Percentiles rank a stretch among this genome's conserved stretches.
Conservation (phyloP, 2,888 invertebrate genomes). For the Bursaphelenchus okinawaensis region DNA sequence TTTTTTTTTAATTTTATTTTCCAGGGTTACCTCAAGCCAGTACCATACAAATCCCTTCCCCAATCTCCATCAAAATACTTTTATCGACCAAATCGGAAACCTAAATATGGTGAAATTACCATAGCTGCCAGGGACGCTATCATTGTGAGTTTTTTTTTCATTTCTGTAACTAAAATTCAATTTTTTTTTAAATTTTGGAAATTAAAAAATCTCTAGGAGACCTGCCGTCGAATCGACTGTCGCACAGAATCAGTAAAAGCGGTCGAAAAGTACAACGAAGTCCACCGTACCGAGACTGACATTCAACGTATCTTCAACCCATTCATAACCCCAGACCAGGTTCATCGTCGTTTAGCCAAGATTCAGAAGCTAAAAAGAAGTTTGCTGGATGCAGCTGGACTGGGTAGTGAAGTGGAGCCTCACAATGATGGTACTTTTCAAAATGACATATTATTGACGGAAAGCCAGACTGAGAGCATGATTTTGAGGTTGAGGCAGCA, state of each 20-base stretch:
- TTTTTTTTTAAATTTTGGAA: background rate
- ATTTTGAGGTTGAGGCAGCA: slow-evolving; percentile 37
- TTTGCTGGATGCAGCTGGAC: slow-evolving; percentile 43
- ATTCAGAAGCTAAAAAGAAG: slow-evolving; percentile 44
- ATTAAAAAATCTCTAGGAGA: slow-evolving; percentile 13
- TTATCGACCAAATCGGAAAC: background rate
- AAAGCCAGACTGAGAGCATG: slow-evolving; percentile 43
- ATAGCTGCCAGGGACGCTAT: slow-evolving; percentile 18
- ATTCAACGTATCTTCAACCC: slow-evolving; percentile 15
- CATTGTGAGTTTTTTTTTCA: slow-evolving; percentile 2
- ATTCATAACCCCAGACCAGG: slow-evolving; percentile 9
- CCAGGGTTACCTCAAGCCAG: background rate
- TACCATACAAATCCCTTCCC: background rate
- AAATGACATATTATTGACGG: slow-evolving; percentile 48
- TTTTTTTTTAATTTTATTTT: background rate
- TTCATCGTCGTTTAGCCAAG: slow-evolving; percentile 41
- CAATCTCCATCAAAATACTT: background rate
- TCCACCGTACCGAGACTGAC: slow-evolving; percentile 21
- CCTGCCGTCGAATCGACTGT: slow-evolving; percentile 22
- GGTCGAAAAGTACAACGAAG: slow-evolving; percentile 16
- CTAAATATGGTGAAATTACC: slow-evolving; percentile 23
- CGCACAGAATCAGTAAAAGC: slow-evolving; percentile 17
- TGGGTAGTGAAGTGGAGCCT: slow-evolving; percentile 41
- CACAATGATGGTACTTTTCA: slow-evolving; percentile 53
- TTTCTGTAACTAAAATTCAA: background rate